These are phyloP conservation scores for Zaprionus camerounensis DNA, from an alignment of 1,140 invertebrate genomes.

Conservation along the genomic window DNA sequence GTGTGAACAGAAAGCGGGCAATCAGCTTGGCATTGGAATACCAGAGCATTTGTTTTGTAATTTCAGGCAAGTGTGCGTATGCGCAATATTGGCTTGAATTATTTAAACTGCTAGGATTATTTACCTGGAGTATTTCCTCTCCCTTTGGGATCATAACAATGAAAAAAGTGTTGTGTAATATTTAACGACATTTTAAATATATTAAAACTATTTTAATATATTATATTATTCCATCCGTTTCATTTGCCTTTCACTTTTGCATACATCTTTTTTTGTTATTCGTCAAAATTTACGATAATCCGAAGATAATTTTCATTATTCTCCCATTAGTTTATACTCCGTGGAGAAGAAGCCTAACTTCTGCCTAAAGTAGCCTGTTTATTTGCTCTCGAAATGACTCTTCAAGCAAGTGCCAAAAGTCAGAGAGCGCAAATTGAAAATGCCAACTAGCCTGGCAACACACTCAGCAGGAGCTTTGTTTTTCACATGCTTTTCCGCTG, in stretches of 20 bases:
- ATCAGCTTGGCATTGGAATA: constrained; percentile 13
- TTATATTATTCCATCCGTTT: neutral
- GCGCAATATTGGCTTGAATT: constrained; percentile 9
- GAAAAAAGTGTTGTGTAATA: neutral
- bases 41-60: neutral
- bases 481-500: constrained; percentile 8
- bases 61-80: constrained; percentile 30
- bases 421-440: constrained; percentile 10
- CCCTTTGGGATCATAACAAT: too few species aligned
- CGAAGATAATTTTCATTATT: neutral
- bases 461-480: constrained; percentile 22
- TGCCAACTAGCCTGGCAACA: neutral
- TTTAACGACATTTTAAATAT: neutral
- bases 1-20: neutral
- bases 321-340: neutral
- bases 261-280: neutral
- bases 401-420: constrained; percentile 20
- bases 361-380: neutral
- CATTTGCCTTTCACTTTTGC: neutral
- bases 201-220: neutral
- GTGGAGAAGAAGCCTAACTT: neutral
- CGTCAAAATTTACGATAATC: neutral
- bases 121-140: neutral
- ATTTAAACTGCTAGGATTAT: neutral
- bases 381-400: constrained; percentile 11